Evolutionary conservation across 2,797 vertebrate genomes (phyloP).

Genomic region (Coluber constrictor): DNA sequence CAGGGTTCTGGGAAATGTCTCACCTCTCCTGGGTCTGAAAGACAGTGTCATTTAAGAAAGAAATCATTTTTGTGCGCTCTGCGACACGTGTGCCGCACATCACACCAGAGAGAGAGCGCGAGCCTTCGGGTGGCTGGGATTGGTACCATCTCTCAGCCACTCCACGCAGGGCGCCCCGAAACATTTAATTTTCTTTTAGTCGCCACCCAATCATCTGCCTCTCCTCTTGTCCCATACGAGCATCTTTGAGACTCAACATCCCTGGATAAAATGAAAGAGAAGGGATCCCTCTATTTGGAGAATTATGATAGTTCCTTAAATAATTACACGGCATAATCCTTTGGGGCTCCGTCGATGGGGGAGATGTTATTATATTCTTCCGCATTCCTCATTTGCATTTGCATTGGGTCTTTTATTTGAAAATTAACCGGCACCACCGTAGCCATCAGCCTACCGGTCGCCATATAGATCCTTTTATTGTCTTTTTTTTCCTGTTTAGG

Average conservation of each 20-base stretch:
- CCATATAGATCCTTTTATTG: conserved; percentile 54
- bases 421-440: background rate
- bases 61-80: background rate
- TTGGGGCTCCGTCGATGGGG: conserved; percentile 11
- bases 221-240: background rate
- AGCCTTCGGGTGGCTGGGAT: background rate
- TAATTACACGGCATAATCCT: conserved; percentile 38
- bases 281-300: conserved; percentile 32
- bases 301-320: background rate
- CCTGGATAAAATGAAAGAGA: background rate
- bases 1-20: background rate
- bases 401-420: background rate
- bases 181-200: background rate
- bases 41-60: background rate
- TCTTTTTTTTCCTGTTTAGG: conserved; percentile 29
- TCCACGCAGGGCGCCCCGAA: background rate
- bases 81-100: accelerated
- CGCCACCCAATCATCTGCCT: background rate
- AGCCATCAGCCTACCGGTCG: background rate
- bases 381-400: conserved; percentile 34
- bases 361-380: conserved; percentile 24
- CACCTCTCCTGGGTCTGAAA: background rate
- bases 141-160: background rate
- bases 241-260: background rate
- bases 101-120: background rate